Conservation (phyloP, 2,113 vertebrate genomes). For the Triplophysa dalaica region DNA sequence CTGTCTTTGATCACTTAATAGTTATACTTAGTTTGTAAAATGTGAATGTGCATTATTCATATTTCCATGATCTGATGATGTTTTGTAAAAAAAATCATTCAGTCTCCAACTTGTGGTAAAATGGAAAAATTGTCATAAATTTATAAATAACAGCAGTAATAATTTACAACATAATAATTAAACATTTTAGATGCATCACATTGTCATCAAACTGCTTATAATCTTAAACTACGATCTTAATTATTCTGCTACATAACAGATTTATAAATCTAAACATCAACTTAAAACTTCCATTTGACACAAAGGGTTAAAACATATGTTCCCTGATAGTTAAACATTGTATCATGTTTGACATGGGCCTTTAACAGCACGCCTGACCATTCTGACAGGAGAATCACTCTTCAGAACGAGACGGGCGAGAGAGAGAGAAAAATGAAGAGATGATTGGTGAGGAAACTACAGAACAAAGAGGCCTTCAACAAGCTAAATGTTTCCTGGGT, state of each 20-base stretch:
- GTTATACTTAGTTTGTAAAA: no score
- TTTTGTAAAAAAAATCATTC: no score
- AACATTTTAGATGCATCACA: no score
- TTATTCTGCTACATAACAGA: neutral
- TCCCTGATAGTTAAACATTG: slow-evolving; percentile 43
- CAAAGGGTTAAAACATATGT: slow-evolving; percentile 6
- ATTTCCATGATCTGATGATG: no score
- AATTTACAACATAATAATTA: no score
- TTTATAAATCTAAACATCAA: neutral
- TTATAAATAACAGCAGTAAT: no score
- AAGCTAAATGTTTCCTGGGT: slow-evolving; percentile 61
- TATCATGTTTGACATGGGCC: slow-evolving; percentile 62
- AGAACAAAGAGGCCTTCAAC: slow-evolving; percentile 75
- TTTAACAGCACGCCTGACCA: slow-evolving; percentile 58
- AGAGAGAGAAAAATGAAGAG: slow-evolving; percentile 51
- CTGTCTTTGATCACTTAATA: no score
- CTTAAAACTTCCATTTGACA: neutral
- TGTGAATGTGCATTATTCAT: no score
- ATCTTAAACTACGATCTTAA: no score
- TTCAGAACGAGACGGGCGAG: slow-evolving; percentile 48
- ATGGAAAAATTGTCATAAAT: no score
- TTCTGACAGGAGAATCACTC: slow-evolving; percentile 63
- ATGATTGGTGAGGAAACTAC: slow-evolving; percentile 64
- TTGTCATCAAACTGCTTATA: no score
- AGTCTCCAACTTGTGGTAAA: no score